Base-by-base conservation (phyloP, 2,797 vertebrate genomes). In the Siniperca obscura region DNA sequence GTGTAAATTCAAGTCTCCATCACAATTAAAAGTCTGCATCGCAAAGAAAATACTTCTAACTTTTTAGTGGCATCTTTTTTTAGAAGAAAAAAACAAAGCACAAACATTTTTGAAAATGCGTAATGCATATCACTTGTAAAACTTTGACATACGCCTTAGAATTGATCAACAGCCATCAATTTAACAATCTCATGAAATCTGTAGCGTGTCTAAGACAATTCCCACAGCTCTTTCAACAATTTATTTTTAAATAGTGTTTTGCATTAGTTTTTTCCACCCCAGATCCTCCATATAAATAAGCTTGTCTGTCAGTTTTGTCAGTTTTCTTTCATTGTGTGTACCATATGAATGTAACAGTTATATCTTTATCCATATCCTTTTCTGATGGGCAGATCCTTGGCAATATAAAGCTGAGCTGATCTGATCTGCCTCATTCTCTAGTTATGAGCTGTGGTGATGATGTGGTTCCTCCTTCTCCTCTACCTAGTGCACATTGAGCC, bases 391-490 rank as follows among this genome's bases (percentile, higher is more conserved):
- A 27, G 59, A 21, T 65, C 77, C 86, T 44, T 0, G 36, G 5
- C 64, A 7, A 56, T 90, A 90, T 87, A 92, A 92, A 87, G 76
- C 34, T 5, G 52, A 70, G 64, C 50, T 52, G 42, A 73, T 70
- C 50, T 55, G 5, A 3, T 30, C 25, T 36, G 50, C 53, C 57
- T 84, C 86, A 84, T 7, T 90, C 36, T 82, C 42, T n/a, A 14
- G 55, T 71, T 16, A 74, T 73, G 82, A 78, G 61, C 87, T 74
- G 62, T 57, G 36, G 50, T 46, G 55, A 87, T 0, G 46, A 93
- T 91, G 91, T 84, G 84, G 82, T 73, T 86, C 81, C 59, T 89
- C 52, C 69, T 89, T 1, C 70, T 92, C 25, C 53, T 89, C 84
- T 52, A 0, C 78, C 1, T n/a, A 3, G 48, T 69, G 83, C 67